Evolutionary conservation across 2,888 invertebrate genomes (phyloP), one percentile per base, ranked within the genome.

Genomic region (Scotopteryx bipunctaria): DNA sequence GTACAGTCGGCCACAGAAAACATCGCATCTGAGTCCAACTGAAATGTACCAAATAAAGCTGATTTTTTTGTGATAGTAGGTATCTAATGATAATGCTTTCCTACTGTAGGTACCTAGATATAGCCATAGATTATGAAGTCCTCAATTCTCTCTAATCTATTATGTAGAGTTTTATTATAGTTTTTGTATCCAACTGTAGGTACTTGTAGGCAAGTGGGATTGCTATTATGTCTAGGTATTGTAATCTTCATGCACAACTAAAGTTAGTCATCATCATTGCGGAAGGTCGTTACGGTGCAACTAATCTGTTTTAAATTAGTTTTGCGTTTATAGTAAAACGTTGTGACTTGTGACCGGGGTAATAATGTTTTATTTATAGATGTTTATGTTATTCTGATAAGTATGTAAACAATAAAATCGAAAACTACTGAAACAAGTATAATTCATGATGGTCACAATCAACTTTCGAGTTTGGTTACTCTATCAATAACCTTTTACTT

Each of bases 281-380:
- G 29, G 33, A 59, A 59, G 54, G 57, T 35, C 61, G 41, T 35
- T 38, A 19, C 14, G n/a, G 35, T 58, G 55, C 47, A 55, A 61
- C 67, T 67, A 67, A 63, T 70, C 59, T 71, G 64, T 69, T 72
- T 70, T 49, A 70, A 73, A 73, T 75, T 64, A 65, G 55, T 66
- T 64, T 69, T 65, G 65, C 68, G 61, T 56, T 52, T 61, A 61
- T 53, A 57, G 38, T 47, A 27, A 56, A 57, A 52, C 43, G 14
- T 48, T 47, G 37, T 56, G 35, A 35, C 9, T 13, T n/a, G 23
- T 5, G 6, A 19, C 6, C 5, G 19, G 9, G 9, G 25, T 25
- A 25, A 25, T 9, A 9, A 25, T 9, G 1, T 3, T 21, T 6
- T 8, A n/a, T 25, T n/a, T 25, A 1, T 25, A n/a, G n/a, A 9